Conservation (phyloP, 1,140 invertebrate species). For the Drosophila tani region DNA sequence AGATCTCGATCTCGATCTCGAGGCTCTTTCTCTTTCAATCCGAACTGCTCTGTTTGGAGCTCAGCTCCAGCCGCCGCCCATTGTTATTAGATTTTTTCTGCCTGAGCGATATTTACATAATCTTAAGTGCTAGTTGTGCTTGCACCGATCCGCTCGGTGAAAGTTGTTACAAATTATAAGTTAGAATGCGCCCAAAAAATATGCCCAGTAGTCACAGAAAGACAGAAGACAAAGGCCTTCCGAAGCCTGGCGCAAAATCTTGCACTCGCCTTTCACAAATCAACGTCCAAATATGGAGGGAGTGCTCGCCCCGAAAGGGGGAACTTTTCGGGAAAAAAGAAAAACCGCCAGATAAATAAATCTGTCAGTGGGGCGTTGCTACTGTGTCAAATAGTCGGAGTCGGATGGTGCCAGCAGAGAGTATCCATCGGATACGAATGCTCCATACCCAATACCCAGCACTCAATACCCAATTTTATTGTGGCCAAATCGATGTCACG, state of each 20-base stretch:
- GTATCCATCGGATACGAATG: slow-evolving; percentile 68
- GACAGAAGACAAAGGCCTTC: slow-evolving; percentile 18
- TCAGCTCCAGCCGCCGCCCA: slow-evolving; percentile 1
- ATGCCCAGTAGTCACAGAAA: slow-evolving; percentile 68
- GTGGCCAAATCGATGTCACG: slow-evolving; percentile 66
- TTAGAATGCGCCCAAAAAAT: slow-evolving; percentile 61
- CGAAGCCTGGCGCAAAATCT: slow-evolving; percentile 29
- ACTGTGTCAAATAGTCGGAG: slow-evolving; percentile 64
- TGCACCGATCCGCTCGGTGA: slow-evolving; percentile 52
- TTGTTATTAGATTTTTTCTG: slow-evolving; percentile 47
- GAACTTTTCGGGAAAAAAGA: slow-evolving; percentile 1
- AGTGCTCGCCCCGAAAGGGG: slow-evolving; percentile 31
- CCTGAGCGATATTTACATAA: slow-evolving; percentile 68
- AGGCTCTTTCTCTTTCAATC: slow-evolving; percentile 37
- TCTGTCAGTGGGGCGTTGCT: slow-evolving; percentile 81
- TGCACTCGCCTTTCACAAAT: slow-evolving; percentile 75
- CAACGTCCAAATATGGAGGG: slow-evolving; percentile 52
- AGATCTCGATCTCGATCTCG: slow-evolving; percentile 44
- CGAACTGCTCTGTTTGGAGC: slow-evolving; percentile 1
- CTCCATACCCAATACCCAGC: slow-evolving; percentile 27
- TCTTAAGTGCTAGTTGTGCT: slow-evolving; percentile 46
- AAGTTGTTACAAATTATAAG: slow-evolving; percentile 78
- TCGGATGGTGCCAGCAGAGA: slow-evolving; percentile 28
- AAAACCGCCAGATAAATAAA: slow-evolving; percentile 47
- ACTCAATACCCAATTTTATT: slow-evolving; percentile 51